Evolutionary conservation across 2,888 invertebrate genomes (phyloP).

Genomic region (Caprella mutica): DNA sequence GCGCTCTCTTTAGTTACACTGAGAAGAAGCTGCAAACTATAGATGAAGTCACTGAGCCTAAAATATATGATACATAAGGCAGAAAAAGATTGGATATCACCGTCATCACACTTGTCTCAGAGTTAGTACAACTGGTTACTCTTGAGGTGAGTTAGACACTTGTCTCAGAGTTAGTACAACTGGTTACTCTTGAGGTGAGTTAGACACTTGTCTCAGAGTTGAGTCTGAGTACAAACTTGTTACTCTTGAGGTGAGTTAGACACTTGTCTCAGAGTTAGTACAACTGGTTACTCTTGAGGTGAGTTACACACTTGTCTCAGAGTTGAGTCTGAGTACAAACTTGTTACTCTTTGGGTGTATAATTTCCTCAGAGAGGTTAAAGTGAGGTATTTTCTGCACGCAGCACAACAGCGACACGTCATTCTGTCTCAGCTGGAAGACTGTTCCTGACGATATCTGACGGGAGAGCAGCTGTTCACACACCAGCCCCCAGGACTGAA

Average conservation of each 20-base stretch:
- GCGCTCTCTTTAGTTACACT: too few relatives aligned
- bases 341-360: conserved; percentile 92
- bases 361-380: conserved; percentile 88
- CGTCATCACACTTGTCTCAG: too few relatives aligned
- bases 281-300: too few relatives aligned
- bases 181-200: too few relatives aligned
- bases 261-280: too few relatives aligned
- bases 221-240: conserved; percentile 82
- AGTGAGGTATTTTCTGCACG: conserved; percentile 76
- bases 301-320: conserved; percentile 95
- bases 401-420: conserved; percentile 83
- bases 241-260: conserved; percentile 88
- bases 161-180: too few relatives aligned
- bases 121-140: too few relatives aligned
- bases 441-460: conserved; percentile 66
- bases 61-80: too few relatives aligned
- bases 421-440: conserved; percentile 84
- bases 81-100: too few relatives aligned
- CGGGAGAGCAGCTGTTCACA: conserved; percentile 83
- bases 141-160: too few relatives aligned
- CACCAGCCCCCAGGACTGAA: conserved; percentile 93
- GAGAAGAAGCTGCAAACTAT: too few relatives aligned
- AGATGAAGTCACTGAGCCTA: too few relatives aligned
- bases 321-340: conserved; percentile 84
- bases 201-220: conserved; percentile 96